These are phyloP conservation scores for Melanotaenia parkinsoni DNA, from an alignment of 2,797 vertebrate species.

Conservation along the genomic window DNA sequence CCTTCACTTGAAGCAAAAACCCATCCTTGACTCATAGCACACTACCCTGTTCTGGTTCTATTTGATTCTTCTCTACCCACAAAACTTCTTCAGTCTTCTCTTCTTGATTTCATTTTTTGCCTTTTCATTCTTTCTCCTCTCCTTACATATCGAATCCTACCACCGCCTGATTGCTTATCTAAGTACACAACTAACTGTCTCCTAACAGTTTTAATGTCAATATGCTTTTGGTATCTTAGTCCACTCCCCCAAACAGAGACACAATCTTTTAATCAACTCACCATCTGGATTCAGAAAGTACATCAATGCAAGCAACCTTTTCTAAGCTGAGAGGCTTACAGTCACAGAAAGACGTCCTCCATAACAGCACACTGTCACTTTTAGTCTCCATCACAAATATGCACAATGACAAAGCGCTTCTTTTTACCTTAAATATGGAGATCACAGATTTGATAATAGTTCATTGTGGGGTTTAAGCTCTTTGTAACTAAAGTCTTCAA, in stretches of 20 bases:
- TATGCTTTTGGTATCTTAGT: constrained; percentile 29
- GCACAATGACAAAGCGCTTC: constrained; percentile 21
- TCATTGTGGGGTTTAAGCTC: constrained; percentile 22
- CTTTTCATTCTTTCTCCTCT: background rate
- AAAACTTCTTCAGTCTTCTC: too few relatives aligned
- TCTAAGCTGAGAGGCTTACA: constrained; percentile 30
- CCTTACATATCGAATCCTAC: too few relatives aligned
- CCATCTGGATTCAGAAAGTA: constrained; percentile 34
- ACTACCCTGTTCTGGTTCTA: too few relatives aligned
- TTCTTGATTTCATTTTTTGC: background rate
- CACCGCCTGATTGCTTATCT: constrained; percentile 13
- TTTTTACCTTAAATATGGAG: constrained; percentile 31
- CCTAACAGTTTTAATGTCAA: constrained; percentile 24
- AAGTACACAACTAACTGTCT: constrained; percentile 30
- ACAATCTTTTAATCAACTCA: constrained; percentile 40
- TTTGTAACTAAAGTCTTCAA: constrained; percentile 32
- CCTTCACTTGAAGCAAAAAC: too few relatives aligned
- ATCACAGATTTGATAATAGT: constrained; percentile 42
- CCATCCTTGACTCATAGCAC: too few relatives aligned
- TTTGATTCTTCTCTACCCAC: too few relatives aligned
- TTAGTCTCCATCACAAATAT: constrained; percentile 37
- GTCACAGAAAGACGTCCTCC: constrained; percentile 29
- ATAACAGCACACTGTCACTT: constrained; percentile 47
- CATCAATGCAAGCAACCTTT: constrained; percentile 19
- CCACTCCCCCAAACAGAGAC: constrained; percentile 29